phyloP scores from a whole-genome alignment of 2,888 invertebrate species.

The Eupithecia dodoneata region DNA sequence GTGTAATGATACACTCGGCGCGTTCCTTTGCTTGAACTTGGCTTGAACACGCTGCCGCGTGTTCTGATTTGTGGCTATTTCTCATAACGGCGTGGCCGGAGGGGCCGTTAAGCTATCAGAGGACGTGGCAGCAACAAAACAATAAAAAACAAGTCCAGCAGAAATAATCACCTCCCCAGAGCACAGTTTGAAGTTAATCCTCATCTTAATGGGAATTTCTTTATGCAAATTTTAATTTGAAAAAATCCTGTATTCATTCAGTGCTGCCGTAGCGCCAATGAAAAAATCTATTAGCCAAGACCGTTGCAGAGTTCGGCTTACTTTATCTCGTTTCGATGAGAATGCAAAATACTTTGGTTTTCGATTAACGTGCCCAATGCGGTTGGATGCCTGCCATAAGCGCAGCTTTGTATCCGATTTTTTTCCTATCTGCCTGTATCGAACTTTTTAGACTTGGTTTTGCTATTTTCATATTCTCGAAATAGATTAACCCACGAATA shows the following conservation, averaged over 20 bases:
- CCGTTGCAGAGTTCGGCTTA: conserved; percentile 51
- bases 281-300: conserved; percentile 67
- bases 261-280: conserved; percentile 52
- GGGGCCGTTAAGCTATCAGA: conserved; percentile 14
- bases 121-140: conserved; percentile 16
- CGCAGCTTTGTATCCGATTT: conserved; percentile 13
- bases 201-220: conserved; percentile 67
- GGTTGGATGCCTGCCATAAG: conserved; percentile 7
- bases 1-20: too few species aligned
- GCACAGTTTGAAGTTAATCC: conserved; percentile 61
- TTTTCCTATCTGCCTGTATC: neutral
- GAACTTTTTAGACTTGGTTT: neutral
- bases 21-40: too few species aligned
- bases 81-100: conserved; percentile 2
- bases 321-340: conserved; percentile 50
- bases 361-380: conserved; percentile 36
- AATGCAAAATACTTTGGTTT: conserved; percentile 49
- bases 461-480: neutral
- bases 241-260: conserved; percentile 59
- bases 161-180: conserved; percentile 54
- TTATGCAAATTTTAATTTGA: conserved; percentile 69
- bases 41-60: too few species aligned
- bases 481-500: too few species aligned
- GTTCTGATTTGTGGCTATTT: conserved; percentile 2
- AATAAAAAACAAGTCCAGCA: conserved; percentile 37